These are phyloP conservation scores for Spilosoma lubricipeda DNA, from an alignment of 2,888 invertebrate genomes.

Conservation along the genomic window DNA sequence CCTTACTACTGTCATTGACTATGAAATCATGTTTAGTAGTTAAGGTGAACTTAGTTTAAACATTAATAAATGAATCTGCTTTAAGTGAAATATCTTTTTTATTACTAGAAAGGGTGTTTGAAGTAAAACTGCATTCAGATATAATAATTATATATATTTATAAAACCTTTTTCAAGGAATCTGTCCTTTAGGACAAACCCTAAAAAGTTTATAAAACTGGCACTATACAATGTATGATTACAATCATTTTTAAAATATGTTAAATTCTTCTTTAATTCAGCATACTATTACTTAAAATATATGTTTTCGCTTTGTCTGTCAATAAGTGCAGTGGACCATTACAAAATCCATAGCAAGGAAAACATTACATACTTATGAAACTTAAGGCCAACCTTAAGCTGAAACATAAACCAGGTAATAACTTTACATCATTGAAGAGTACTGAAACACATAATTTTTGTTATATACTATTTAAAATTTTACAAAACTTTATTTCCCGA, in stretches of 20 bases:
- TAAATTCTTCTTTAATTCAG: conserved; percentile 39
- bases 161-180: conserved; percentile 68
- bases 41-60: conserved; percentile 73
- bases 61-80: conserved; percentile 78
- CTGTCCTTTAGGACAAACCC: conserved; percentile 72
- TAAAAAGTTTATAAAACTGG: conserved; percentile 61
- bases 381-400: not conserved
- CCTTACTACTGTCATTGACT: conserved; percentile 70
- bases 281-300: conserved; percentile 29
- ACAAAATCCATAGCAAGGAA: not conserved
- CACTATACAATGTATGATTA: conserved; percentile 55
- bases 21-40: conserved; percentile 72
- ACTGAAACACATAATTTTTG: not conserved
- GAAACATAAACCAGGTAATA: not conserved
- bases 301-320: conserved; percentile 41
- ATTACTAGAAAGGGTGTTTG: conserved; percentile 46
- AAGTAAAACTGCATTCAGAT: conserved; percentile 44
- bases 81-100: conserved; percentile 61
- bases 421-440: not conserved
- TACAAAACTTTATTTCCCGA: no score
- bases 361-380: not conserved
- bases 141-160: conserved; percentile 60
- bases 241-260: conserved; percentile 35
- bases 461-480: no score
- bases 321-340: conserved; percentile 1